phyloP scores from a whole-genome alignment of 2,797 vertebrate species.

The Pseudochirops cupreus region DNA sequence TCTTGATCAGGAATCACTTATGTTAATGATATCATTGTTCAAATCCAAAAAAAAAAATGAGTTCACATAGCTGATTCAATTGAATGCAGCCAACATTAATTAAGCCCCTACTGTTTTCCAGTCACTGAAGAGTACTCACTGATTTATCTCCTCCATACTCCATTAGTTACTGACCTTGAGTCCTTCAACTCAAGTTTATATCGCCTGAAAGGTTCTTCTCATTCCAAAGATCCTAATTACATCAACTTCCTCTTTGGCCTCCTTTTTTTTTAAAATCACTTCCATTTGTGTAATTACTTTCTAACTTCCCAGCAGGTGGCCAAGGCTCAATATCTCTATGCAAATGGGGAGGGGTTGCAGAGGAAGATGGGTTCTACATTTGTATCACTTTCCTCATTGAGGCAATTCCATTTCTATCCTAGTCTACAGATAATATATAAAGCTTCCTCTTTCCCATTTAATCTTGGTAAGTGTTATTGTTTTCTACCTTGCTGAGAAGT shows the following conservation, averaged over 20 bases:
- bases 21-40: neutral
- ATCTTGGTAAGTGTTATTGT: neutral
- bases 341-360: neutral
- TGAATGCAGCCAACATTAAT: neutral
- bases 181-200: neutral
- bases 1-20: neutral
- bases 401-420: neutral
- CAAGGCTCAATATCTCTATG: neutral
- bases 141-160: neutral
- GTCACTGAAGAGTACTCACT: neutral
- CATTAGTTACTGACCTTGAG: neutral
- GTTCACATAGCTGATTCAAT: neutral
- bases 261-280: neutral
- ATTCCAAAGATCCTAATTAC: neutral
- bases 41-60: neutral
- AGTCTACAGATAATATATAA: neutral
- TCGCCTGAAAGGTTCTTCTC: neutral
- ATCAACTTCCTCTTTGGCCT: neutral
- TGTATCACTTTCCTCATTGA: neutral
- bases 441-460: neutral
- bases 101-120: neutral
- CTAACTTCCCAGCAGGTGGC: neutral
- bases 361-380: neutral
- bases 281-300: neutral
- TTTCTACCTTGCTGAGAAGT: neutral